These are phyloP conservation scores for Dendropsophus ebraccatus DNA, from an alignment of 2,113 vertebrate species.

Conservation along the genomic window DNA sequence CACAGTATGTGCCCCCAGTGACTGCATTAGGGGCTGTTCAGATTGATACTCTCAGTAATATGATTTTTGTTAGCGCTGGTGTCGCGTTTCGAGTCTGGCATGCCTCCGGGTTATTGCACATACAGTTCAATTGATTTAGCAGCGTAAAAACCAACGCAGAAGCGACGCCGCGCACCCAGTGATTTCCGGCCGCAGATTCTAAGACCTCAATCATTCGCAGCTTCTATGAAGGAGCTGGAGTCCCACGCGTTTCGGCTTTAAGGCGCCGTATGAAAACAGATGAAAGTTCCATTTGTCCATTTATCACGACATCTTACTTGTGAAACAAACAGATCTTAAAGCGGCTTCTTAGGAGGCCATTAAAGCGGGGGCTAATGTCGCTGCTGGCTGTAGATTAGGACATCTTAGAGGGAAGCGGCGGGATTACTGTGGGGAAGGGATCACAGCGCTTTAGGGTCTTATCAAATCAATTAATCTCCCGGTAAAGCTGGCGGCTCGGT, in stretches of 20 bases:
- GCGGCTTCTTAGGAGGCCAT: slow-evolving; percentile 26
- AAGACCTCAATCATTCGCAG: background rate
- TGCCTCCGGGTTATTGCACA: background rate
- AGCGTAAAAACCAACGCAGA: background rate
- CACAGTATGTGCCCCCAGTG: background rate
- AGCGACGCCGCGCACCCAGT: background rate
- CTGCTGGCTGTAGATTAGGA: slow-evolving; percentile 48
- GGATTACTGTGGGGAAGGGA: slow-evolving; percentile 15
- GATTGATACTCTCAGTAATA: background rate
- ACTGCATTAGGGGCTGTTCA: background rate
- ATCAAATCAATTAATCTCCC: slow-evolving; percentile 54
- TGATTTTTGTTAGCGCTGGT: background rate
- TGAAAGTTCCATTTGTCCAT: slow-evolving; percentile 37
- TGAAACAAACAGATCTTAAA: slow-evolving; percentile 48
- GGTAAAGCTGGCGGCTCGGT: slow-evolving; percentile 37
- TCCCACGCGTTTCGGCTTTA: background rate
- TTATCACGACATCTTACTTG: slow-evolving; percentile 45
- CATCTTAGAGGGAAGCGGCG: slow-evolving; percentile 31
- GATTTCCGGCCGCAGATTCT: background rate
- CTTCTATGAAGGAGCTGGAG: background rate
- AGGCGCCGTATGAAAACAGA: slow-evolving; percentile 38
- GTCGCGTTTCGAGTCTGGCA: background rate
- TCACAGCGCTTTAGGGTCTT: slow-evolving; percentile 38
- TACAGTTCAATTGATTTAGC: background rate
- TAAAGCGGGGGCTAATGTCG: slow-evolving; percentile 43